These are phyloP conservation scores for Aporrectodea caliginosa DNA, from an alignment of 1,140 invertebrate species.

Conservation along the genomic window DNA sequence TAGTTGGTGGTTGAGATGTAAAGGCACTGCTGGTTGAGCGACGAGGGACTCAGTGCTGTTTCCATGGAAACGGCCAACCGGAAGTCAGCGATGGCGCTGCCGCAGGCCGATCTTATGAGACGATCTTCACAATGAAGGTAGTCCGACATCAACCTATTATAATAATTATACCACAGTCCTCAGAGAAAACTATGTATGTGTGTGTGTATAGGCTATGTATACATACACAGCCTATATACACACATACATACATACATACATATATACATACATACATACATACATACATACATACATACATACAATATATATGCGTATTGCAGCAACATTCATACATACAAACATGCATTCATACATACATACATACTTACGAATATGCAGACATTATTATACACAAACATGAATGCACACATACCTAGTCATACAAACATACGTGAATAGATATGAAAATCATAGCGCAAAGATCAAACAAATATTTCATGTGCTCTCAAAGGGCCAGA, in stretches of 20 bases:
- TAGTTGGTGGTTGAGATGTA: constrained; percentile 1
- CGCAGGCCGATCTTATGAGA: constrained; percentile 16
- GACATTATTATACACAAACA: too few relatives aligned
- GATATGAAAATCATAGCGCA: too few relatives aligned
- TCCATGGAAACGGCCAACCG: constrained; percentile 18
- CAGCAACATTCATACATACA: too few relatives aligned
- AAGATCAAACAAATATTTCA: too few relatives aligned
- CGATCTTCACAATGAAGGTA: constrained; percentile 16
- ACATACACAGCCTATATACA: not conserved
- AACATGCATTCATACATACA: too few relatives aligned
- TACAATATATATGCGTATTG: not conserved
- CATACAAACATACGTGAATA: too few relatives aligned
- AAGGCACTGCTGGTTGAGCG: not conserved
- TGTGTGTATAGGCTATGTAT: not conserved
- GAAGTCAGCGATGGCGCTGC: constrained; percentile 9
- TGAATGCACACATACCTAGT: too few relatives aligned
- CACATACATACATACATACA: not conserved
- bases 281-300: not conserved
- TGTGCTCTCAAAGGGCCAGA: too few relatives aligned
- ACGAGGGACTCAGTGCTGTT: constrained; percentile 6
- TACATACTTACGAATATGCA: too few relatives aligned
- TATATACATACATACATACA: not conserved
- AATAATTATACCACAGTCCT: not conserved
- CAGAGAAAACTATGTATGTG: not conserved
- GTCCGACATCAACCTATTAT: not conserved